A percentile compares a stretch with the other conserved stretches of the same genome.
These are phyloP conservation scores for Cyprinodon brontotheroides DNA, from an alignment of 2,113 vertebrate species.

Conservation along the genomic window DNA sequence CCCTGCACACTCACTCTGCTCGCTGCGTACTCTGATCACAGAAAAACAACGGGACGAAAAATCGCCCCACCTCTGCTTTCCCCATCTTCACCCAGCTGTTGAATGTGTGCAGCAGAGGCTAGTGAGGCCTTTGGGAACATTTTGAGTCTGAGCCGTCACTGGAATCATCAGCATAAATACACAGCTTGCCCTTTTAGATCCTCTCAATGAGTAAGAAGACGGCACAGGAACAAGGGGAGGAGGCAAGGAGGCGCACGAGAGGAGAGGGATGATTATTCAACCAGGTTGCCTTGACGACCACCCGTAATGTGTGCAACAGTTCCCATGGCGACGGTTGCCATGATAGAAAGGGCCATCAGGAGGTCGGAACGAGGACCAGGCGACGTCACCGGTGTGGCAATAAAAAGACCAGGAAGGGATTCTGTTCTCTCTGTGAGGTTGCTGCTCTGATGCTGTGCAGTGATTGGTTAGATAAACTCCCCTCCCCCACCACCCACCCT, in stretches of 20 bases:
- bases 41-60: conserved; percentile 13
- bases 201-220: conserved; percentile 14
- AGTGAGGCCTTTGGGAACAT: conserved; percentile 9
- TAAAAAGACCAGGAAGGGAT: conserved; percentile 19
- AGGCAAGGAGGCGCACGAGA: conserved; percentile 25
- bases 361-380: conserved; percentile 39
- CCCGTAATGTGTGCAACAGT: conserved; percentile 73
- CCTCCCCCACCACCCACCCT: no score
- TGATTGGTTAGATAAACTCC: conserved; percentile 13
- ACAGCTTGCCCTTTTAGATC: conserved; percentile 36
- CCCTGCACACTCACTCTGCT: conserved; percentile 8
- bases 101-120: conserved; percentile 32
- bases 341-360: conserved; percentile 47
- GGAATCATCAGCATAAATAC: conserved; percentile 41
- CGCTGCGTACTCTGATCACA: conserved; percentile 31
- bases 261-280: conserved; percentile 51
- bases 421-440: conserved; percentile 11
- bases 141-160: conserved; percentile 34
- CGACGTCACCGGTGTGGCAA: conserved; percentile 28
- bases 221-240: conserved; percentile 36
- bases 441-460: background rate
- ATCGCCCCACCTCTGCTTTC: conserved; percentile 10
- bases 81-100: conserved; percentile 10
- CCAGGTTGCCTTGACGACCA: conserved; percentile 76
- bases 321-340: conserved; percentile 78